Base-by-base conservation (phyloP, 37 sponge, comb jelly and placozoan species). In the Bolinopsis microptera region DNA sequence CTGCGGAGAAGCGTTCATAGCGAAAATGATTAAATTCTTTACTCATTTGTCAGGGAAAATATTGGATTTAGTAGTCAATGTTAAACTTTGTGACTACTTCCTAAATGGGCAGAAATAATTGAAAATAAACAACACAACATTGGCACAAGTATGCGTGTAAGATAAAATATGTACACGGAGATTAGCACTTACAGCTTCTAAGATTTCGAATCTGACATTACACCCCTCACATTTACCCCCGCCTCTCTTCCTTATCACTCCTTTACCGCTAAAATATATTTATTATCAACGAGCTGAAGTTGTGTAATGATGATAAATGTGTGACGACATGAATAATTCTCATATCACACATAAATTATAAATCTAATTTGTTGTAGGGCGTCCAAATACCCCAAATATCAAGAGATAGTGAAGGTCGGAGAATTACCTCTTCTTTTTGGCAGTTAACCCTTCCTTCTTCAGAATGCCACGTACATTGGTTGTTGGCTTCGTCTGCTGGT, bases 171-270 rank as follows among this genome's bases (percentile, higher is more conserved):
- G 5, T 13, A 48, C 61, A 48, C 61, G 61, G 13, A 48, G 61
- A 13, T 48, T 13, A 13, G 61, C 61, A 48, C 82, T 80, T 80
- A 80, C 82, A 24, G 82, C 8, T 35, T 80, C 82, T 21, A 80
- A 30, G 38, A 32, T 35, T 30, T 80, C 82, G 30, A 80, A 80
- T 35, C 82, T 80, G 38, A 80, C 82, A 37, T 80, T 80, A 35
- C 82, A 80, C 23, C 82, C 82, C 22, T 80, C 82, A 35, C 82
- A 80, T 22, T 80, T 80, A 8, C 82, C 82, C 2, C 82, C 82
- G 5, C 82, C 82, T 22, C 30, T 80, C 38, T 30, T 80, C 30
- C 82, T 31, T 80, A 70, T 70, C 28, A 70, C 21, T 2, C 74
- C 74, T 70, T 70, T 70, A 80, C 32, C 82, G 22, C 82, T 35